Conservation (phyloP, 2,113 vertebrate genomes). For the Neodon shergylaensis region DNA sequence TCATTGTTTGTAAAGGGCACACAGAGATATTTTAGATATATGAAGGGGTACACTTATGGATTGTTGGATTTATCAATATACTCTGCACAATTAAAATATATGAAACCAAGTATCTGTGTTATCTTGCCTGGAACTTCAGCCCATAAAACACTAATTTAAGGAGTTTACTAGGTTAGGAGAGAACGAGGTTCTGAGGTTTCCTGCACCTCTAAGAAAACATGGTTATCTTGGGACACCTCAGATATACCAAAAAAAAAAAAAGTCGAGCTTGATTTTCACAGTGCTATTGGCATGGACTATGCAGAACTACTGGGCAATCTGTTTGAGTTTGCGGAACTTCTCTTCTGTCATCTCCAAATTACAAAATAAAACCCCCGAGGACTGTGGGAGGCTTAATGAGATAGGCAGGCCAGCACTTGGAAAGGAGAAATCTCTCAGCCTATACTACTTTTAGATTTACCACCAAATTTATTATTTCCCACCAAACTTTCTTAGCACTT, state of each 20-base stretch:
- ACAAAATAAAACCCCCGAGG: neutral
- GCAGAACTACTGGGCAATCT: neutral
- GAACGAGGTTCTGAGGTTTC: neutral
- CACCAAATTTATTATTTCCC: neutral
- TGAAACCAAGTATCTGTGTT: constrained; percentile 17
- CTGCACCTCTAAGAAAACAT: neutral
- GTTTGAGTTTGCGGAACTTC: neutral
- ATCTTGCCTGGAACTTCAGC: neutral
- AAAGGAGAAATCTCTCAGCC: neutral
- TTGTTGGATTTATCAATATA: neutral
- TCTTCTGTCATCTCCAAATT: neutral
- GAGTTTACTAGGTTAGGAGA: neutral
- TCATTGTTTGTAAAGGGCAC: constrained; percentile 40
- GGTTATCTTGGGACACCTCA: neutral
- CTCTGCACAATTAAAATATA: constrained; percentile 28
- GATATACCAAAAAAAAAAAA: neutral
- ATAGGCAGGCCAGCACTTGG: neutral
- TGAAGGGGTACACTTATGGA: constrained; percentile 22
- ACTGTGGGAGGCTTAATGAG: neutral
- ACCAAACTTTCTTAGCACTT: neutral
- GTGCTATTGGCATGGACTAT: neutral
- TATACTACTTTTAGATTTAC: neutral
- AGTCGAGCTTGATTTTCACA: neutral
- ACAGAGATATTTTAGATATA: constrained; percentile 20
- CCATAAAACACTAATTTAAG: neutral